Percentiles rank a stretch among this genome's conserved stretches.
Evolutionary conservation across 1,140 invertebrate species (phyloP).

Genomic region (Drosophila seguyi): DNA sequence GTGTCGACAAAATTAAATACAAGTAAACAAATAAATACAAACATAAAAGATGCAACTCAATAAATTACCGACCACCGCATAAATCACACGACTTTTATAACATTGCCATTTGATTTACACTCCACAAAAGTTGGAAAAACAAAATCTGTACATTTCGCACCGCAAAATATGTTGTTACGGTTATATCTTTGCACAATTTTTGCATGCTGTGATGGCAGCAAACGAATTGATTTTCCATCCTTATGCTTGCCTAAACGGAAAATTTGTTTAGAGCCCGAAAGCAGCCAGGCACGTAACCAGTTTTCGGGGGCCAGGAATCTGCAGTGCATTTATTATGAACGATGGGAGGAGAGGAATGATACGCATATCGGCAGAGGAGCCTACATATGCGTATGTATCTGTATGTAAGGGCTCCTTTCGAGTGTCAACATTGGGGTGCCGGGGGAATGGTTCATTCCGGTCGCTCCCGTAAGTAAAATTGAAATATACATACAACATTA

Average conservation of each 20-base stretch:
- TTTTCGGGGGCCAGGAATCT: conserved; percentile 22
- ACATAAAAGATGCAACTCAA: background rate
- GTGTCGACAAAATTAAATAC: background rate
- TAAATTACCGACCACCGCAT: conserved; percentile 17
- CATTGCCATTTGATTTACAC: conserved; percentile 6
- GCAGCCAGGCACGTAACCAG: conserved; percentile 6
- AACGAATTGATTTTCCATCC: conserved; percentile 73
- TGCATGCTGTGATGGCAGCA: conserved; percentile 50
- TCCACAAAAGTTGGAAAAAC: conserved; percentile 2
- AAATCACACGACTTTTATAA: conserved; percentile 30
- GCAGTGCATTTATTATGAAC: conserved; percentile 46
- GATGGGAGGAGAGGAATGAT: conserved; percentile 10
- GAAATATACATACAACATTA: conserved; percentile 54
- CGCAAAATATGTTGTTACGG: conserved; percentile 19
- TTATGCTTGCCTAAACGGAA: conserved; percentile 75
- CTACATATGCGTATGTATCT: background rate
- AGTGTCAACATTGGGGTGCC: conserved; percentile 12
- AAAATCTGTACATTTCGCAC: conserved; percentile 11
- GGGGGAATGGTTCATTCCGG: conserved; percentile 13
- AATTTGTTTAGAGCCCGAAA: conserved; percentile 41
- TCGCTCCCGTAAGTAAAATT: conserved; percentile 29
- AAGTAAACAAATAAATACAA: too few relatives aligned
- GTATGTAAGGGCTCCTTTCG: background rate
- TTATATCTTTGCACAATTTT: conserved; percentile 56
- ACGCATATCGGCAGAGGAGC: background rate